Base-by-base conservation (phyloP, 1,140 invertebrate species). In the Mactra quadrangularis region DNA sequence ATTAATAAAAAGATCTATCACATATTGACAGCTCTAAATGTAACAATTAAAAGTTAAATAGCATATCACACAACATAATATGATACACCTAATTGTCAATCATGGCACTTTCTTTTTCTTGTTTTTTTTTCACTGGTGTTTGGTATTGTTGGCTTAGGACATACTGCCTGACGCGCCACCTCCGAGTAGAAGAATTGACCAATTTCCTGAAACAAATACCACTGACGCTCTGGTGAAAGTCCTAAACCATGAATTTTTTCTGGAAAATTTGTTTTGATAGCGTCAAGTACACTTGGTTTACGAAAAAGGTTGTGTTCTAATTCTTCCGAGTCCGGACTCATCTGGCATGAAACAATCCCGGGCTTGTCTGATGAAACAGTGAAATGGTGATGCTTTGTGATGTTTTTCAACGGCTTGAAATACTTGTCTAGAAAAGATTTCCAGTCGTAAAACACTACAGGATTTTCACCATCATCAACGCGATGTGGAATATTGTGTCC, bases 171-270 rank as follows among this genome's bases (percentile, higher is more conserved):
- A n/a, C n/a, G n/a, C n/a, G n/a, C n/a, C 41, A 9, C 41, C 17
- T 47, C 17, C 41, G 7, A 9, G 7, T 47, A 47, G 17, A 7
- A 47, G 17, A 47, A 9, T 7, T 47, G 53, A 57, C n/a, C 60
- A 64, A 64, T 38, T 64, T 64, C 19, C 31, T 64, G 29, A 45
- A 7, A 64, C 9, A 64, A 33, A 64, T 64, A 64, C 60, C 60
- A 64, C 60, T 35, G 31, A 15, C 31, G 60, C 1, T n/a, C 22
- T n/a, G 38, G 29, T 22, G 31, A 15, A 3, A 64, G 11, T 27
- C 33, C 38, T 7, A 33, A 13, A 35, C 13, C 11, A 6, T 3
- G 3, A 22, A 13, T 22, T 27, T 2, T 29, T 6, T 19, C 31
- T 33, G 60, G 60, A n/a, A n/a, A n/a, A n/a, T n/a, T n/a, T n/a